Evolutionary conservation across 2,888 invertebrate species (phyloP), one percentile per base, ranked within the genome.

Genomic region (Abrostola triplasia): DNA sequence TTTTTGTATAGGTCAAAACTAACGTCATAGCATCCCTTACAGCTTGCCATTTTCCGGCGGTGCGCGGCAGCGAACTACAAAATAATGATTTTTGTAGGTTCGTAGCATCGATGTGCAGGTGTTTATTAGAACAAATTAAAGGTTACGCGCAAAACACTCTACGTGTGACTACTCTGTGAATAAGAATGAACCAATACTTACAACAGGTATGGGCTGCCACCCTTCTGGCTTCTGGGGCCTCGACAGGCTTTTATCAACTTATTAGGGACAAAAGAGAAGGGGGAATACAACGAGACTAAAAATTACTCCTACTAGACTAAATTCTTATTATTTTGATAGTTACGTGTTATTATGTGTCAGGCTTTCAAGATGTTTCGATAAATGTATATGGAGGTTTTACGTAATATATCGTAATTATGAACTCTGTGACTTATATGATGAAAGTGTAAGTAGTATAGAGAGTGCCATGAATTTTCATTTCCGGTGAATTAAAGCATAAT

Each of bases 401-500:
- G 13, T 9, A 9, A 9, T 5, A 47, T 13, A 24, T 24, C 42
- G 38, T 44, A 54, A 55, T 58, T 61, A 53, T 53, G 55, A 38
- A 38, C 38, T 36, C 48, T 41, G 54, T 35, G 59, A 60, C 60
- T 69, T 63, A 60, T 57, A 54, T 62, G 63, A 64, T 60, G 56
- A 63, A 71, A 63, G 58, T 70, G 61, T 54, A 60, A 70, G 24
- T 67, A 40, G 56, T 66, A 71, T 71, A 78, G 64, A 64, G 82
- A 79, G 73, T 82, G 73, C 64, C 37, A 67, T 77, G 75, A 77
- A 87, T 87, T 88, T 90, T 90, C 83, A 92, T 92, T 90, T 91
- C 87, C 87, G 85, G 85, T 81, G 85, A 85, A 90, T 91, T 87
- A 88, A 85, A 82, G 84, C 83, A 90, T 88, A 89, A 89, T 88